These are phyloP conservation scores for Oscheius sp. DNA, from an alignment of 1,140 invertebrate species.

Conservation along the genomic window DNA sequence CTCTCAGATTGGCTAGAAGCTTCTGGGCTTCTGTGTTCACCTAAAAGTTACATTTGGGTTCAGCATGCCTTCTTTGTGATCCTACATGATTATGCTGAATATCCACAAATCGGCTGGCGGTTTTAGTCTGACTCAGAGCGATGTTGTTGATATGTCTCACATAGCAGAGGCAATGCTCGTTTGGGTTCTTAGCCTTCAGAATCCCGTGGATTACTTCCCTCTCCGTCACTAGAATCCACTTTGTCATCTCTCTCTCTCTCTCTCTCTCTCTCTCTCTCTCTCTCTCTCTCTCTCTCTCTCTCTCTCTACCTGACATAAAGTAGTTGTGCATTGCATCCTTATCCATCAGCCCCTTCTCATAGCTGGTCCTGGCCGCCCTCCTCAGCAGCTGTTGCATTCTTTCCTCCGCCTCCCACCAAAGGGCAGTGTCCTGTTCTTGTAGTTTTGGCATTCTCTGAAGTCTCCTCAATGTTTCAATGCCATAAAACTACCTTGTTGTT, in stretches of 20 bases:
- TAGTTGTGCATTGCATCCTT: slow-evolving; percentile 94
- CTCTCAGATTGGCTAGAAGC: slow-evolving; percentile 81
- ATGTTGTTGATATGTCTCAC: slow-evolving; percentile 95
- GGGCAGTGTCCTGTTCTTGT: slow-evolving; percentile 88
- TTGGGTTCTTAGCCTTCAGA: slow-evolving; percentile 86
- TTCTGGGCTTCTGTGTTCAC: slow-evolving; percentile 89
- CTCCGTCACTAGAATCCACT: slow-evolving; percentile 79
- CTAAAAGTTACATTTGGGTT: slow-evolving; percentile 66
- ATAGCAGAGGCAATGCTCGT: slow-evolving; percentile 92
- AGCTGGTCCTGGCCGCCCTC: slow-evolving; percentile 82
- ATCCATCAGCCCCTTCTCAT: slow-evolving; percentile 79
- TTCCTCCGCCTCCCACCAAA: slow-evolving; percentile 93
- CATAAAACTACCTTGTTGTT: slow-evolving; percentile 78
- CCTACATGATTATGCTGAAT: slow-evolving; percentile 68
- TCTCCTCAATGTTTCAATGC: neutral
- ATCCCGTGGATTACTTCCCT: slow-evolving; percentile 92
- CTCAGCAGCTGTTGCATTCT: slow-evolving; percentile 91
- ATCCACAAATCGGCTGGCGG: slow-evolving; percentile 89
- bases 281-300: neutral
- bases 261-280: slow-evolving; percentile 68
- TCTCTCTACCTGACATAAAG: slow-evolving; percentile 86
- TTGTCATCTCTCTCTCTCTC: neutral
- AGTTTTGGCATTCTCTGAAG: slow-evolving; percentile 82
- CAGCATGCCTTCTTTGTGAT: neutral
- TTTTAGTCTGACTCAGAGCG: slow-evolving; percentile 87